A percentile compares a stretch with the other conserved stretches of the same genome.
phyloP scores from a whole-genome alignment of 2,797 vertebrate species.

The Loriculus beryllinus region DNA sequence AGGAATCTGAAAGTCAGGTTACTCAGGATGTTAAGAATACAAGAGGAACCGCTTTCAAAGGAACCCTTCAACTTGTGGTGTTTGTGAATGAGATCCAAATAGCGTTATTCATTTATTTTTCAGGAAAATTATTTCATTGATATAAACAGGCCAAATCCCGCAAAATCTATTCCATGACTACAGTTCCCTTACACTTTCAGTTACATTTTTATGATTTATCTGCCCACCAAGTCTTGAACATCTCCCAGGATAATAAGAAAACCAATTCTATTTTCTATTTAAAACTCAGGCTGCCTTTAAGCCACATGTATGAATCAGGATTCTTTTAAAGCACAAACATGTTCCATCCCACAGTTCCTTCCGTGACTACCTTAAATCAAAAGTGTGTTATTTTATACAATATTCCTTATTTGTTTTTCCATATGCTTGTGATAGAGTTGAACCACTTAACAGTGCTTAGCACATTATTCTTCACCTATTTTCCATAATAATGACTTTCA shows the following conservation, averaged over 20 bases:
- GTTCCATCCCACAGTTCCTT: background rate
- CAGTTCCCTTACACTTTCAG: background rate
- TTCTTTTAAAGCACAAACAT: slow-evolving; percentile 2
- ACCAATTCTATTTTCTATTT: slow-evolving; percentile 39
- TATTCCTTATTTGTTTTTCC: slow-evolving; percentile 50
- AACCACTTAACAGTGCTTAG: slow-evolving; percentile 13
- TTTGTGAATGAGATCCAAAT: slow-evolving; percentile 58
- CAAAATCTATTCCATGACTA: background rate
- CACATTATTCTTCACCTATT: slow-evolving; percentile 24
- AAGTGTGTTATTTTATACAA: slow-evolving; percentile 18
- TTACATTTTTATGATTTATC: slow-evolving; percentile 25
- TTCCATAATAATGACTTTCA: slow-evolving; percentile 3
- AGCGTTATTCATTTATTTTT: slow-evolving; percentile 65
- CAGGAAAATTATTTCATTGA: slow-evolving; percentile 40
- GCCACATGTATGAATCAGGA: background rate
- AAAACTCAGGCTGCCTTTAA: slow-evolving; percentile 19
- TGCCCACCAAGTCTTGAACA: background rate
- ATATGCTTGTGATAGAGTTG: background rate
- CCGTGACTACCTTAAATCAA: background rate
- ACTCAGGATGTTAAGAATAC: slow-evolving; percentile 20
- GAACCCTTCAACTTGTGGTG: slow-evolving; percentile 33
- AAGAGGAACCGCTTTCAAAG: slow-evolving; percentile 51
- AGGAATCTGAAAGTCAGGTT: slow-evolving; percentile 37
- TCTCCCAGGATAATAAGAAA: slow-evolving; percentile 40
- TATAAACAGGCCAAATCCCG: slow-evolving; percentile 18